Conservation (phyloP, 1,140 invertebrate genomes). For the Achroia grisella region DNA sequence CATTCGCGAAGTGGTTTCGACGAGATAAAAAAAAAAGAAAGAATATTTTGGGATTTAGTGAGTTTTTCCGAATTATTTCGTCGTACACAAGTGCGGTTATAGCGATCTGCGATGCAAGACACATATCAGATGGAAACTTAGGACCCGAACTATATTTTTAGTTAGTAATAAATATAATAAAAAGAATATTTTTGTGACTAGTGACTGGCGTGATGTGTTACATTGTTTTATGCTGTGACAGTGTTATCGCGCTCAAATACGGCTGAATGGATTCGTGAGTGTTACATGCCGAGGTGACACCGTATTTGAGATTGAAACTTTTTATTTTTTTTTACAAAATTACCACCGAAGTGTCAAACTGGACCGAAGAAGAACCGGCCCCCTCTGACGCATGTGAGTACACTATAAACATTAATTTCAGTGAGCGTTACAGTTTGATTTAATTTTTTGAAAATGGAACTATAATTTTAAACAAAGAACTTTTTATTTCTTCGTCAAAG, state of each 20-base stretch:
- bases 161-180: slow-evolving; percentile 27
- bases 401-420: background rate
- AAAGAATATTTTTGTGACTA: slow-evolving; percentile 46
- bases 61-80: slow-evolving; percentile 37
- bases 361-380: slow-evolving; percentile 64
- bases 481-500: slow-evolving; percentile 15
- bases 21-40: slow-evolving; percentile 13
- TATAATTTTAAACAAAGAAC: slow-evolving; percentile 18
- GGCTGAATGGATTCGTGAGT: slow-evolving; percentile 41
- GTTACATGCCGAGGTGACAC: slow-evolving; percentile 49
- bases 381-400: slow-evolving; percentile 71
- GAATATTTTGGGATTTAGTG: slow-evolving; percentile 59
- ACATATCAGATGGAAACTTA: slow-evolving; percentile 70
- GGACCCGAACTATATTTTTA: slow-evolving; percentile 63
- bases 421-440: slow-evolving; percentile 1
- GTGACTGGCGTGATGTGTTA: slow-evolving; percentile 56
- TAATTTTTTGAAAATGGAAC: no score
- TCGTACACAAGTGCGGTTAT: slow-evolving; percentile 21
- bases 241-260: slow-evolving; percentile 44
- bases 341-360: slow-evolving; percentile 71
- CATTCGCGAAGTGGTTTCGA: slow-evolving; percentile 55
- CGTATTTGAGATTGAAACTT: slow-evolving; percentile 37
- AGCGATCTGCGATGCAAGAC: slow-evolving; percentile 38
- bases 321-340: slow-evolving; percentile 61
- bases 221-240: slow-evolving; percentile 39